These are phyloP conservation scores for Synanceia verrucosa DNA, from an alignment of 2,797 vertebrate species.

Conservation along the genomic window DNA sequence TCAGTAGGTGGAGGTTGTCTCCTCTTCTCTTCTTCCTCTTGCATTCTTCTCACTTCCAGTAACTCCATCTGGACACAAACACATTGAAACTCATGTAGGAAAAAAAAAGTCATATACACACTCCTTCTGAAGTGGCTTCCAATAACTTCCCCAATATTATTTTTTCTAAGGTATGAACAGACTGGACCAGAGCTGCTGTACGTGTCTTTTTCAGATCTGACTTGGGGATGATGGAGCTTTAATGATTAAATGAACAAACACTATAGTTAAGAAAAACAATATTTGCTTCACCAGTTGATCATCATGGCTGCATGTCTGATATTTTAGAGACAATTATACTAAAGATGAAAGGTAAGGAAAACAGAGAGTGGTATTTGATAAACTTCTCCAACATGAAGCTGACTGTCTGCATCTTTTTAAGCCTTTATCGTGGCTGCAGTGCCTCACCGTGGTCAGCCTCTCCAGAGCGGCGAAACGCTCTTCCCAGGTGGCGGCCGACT, in stretches of 20 bases:
- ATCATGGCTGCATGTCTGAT: background rate
- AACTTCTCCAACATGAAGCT: background rate
- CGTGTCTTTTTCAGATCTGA: background rate
- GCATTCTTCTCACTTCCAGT: slow-evolving; percentile 93
- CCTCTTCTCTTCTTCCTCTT: slow-evolving; percentile 93
- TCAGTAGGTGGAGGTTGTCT: slow-evolving; percentile 85
- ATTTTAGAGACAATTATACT: too few relatives aligned
- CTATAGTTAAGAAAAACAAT: too few relatives aligned
- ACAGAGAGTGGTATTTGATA: background rate
- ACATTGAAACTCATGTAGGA: background rate
- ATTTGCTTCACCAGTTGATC: background rate
- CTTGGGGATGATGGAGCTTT: background rate
- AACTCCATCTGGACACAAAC: slow-evolving; percentile 87
- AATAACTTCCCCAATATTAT: background rate
- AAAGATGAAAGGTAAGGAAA: background rate
- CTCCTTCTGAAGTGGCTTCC: background rate
- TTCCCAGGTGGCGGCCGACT: slow-evolving; percentile 98
- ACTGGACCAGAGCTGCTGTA: fast-evolving
- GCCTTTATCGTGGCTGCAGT: background rate
- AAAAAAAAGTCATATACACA: too few relatives aligned
- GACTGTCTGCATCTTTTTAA: background rate
- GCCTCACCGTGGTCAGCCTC: slow-evolving; percentile 93
- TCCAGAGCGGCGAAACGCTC: slow-evolving; percentile 95
- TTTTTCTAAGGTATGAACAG: background rate
- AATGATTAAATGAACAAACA: background rate